Evolutionary conservation across 2,888 invertebrate genomes (phyloP).

Genomic region (Chironomus tentans): DNA sequence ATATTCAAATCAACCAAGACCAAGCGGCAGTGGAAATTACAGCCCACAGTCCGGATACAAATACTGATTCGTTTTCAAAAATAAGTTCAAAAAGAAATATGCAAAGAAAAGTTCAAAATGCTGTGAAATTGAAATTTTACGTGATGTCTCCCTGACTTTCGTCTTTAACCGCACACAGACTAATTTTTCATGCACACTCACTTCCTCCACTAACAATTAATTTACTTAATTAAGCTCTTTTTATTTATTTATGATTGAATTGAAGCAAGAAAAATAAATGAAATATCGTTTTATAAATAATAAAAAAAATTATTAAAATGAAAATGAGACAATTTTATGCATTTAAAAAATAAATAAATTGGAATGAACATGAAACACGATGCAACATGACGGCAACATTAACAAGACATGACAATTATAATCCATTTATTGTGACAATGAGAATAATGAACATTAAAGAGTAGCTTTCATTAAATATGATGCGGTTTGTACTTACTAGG

Average conservation of each 20-base stretch:
- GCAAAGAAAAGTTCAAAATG: too few relatives aligned
- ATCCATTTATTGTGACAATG: too few relatives aligned
- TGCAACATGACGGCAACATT: too few relatives aligned
- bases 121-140: not conserved
- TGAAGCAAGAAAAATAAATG: not conserved
- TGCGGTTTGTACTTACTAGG: too few relatives aligned
- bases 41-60: conserved; percentile 44
- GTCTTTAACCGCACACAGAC: not conserved
- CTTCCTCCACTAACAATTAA: not conserved
- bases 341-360: too few relatives aligned
- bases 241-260: conserved; percentile 10
- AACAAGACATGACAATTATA: too few relatives aligned
- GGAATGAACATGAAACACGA: too few relatives aligned
- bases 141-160: not conserved
- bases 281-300: not conserved
- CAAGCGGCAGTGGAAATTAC: conserved; percentile 41
- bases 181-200: not conserved
- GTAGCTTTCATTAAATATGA: too few relatives aligned
- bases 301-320: not conserved
- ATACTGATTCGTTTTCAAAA: conserved; percentile 37
- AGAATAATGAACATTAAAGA: too few relatives aligned
- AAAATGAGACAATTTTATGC: too few relatives aligned
- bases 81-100: not conserved
- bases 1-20: conserved; percentile 7
- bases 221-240: not conserved